Base-by-base conservation (phyloP, 2,113 vertebrate genomes). In the Myrmecophaga tridactyla region DNA sequence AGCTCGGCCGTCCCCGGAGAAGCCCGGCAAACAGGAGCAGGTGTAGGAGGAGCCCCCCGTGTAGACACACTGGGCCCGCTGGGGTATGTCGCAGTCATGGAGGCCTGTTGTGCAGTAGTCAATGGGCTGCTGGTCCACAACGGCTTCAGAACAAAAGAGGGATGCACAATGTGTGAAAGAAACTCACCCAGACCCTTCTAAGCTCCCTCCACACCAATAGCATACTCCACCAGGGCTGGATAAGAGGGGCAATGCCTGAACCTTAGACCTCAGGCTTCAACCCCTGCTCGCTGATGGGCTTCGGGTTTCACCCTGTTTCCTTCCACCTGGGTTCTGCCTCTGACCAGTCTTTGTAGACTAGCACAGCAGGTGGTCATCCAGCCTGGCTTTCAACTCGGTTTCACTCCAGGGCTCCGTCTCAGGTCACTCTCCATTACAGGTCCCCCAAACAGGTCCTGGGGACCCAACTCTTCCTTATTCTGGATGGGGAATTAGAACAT, bases 1-100 rank as follows among this genome's bases (percentile, higher is more conserved):
- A 97, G 94, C 97, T 58, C 72, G 98, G 3, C 99, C 99, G 0
- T 99, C 98, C 95, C 99, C 99, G 0, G 94, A 97, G 98, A 99
- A 99, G 25, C 99, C 99, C 0, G 98, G 98, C 53, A 99, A 97
- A 67, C 99, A 99, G 7, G 98, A 96, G 95, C 99, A 99, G 97
- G 98, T 63, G 83, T 99, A 99, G 94, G 98, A 97, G 0, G 99
- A 99, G 7, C 99, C 99, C 3, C 99, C 99, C 0, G 95, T 98
- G 96, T 99, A 99, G 95, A 98, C 96, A 62, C 99, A 99, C 92
- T 96, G 98, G 48, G 99, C 99, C 0, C 99, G 99, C 97, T 99
- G 98, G 3, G 98, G 98, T 78, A 99, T 98, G 95, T 99, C 99
- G 78, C 99, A 99, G 58, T 96, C 97, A 39, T 99, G 99, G 6